phyloP scores from a whole-genome alignment of 2,797 vertebrate genomes.

The Mormyrus hasselquistii region DNA sequence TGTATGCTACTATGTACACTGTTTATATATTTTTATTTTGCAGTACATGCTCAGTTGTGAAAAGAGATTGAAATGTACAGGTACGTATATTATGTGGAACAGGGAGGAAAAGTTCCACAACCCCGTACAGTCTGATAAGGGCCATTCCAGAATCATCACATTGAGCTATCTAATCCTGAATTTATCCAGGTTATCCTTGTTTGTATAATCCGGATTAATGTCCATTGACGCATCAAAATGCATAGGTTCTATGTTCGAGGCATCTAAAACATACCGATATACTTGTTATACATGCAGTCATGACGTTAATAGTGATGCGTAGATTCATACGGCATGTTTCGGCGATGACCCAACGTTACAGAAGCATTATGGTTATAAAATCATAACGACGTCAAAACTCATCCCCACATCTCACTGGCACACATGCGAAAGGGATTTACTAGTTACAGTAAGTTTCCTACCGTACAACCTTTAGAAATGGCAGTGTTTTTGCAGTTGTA shows the following conservation, averaged over 20 bases:
- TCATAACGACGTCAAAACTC: background rate
- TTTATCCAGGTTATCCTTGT: background rate
- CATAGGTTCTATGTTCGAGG: background rate
- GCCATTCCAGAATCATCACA: background rate
- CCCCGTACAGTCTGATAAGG: background rate
- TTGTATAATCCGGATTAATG: background rate
- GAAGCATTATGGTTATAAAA: background rate
- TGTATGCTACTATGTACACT: conserved; percentile 25
- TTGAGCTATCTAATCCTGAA: background rate
- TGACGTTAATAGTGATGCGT: background rate
- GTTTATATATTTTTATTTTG: conserved; percentile 15
- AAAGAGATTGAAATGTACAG: conserved; percentile 33
- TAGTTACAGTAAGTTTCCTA: background rate
- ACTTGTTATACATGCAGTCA: background rate
- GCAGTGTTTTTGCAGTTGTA: background rate
- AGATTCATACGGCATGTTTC: background rate
- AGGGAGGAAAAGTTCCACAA: conserved; percentile 3
- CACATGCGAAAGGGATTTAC: background rate
- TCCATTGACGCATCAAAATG: background rate
- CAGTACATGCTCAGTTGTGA: conserved; percentile 37
- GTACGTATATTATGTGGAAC: background rate
- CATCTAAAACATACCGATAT: background rate
- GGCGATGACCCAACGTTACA: background rate
- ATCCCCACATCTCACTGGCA: background rate
- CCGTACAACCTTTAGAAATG: background rate